phyloP scores from a whole-genome alignment of 2,797 vertebrate genomes.

The Lemur catta region DNA sequence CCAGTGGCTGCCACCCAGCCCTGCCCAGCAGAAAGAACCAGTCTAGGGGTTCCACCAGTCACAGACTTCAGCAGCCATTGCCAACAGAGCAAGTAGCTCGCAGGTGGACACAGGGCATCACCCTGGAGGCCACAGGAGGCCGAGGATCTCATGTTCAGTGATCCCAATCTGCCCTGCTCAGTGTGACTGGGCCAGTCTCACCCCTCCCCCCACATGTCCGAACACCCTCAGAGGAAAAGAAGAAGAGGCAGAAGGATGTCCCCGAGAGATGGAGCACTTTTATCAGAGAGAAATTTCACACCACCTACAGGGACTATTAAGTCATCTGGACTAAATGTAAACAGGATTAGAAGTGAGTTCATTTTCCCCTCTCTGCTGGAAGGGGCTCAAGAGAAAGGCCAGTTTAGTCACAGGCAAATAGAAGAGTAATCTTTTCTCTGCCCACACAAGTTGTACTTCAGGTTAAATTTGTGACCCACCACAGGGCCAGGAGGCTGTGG shows the following conservation, averaged over 20 bases:
- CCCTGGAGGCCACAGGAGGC: background rate
- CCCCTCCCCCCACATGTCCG: no score
- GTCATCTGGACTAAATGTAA: background rate
- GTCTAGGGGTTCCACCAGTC: no score
- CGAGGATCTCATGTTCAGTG: background rate
- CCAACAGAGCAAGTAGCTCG: no score
- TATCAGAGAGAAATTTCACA: background rate
- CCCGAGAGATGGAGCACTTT: background rate
- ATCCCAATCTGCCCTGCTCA: background rate
- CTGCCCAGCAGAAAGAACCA: background rate
- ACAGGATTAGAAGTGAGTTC: background rate
- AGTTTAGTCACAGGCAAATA: background rate
- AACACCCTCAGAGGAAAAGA: background rate
- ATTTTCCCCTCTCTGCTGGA: background rate
- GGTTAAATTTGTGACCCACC: background rate
- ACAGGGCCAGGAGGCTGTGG: background rate
- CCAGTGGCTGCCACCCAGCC: background rate
- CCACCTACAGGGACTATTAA: no score
- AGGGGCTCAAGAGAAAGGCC: background rate
- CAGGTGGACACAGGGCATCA: fast-evolving
- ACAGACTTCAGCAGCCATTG: background rate
- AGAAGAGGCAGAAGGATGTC: background rate
- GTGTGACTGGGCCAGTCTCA: background rate
- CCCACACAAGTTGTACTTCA: background rate
- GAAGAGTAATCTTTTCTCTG: background rate